These are phyloP conservation scores for Drosophila nr. medialis DNA, from an alignment of 2,888 invertebrate species.

Conservation along the genomic window DNA sequence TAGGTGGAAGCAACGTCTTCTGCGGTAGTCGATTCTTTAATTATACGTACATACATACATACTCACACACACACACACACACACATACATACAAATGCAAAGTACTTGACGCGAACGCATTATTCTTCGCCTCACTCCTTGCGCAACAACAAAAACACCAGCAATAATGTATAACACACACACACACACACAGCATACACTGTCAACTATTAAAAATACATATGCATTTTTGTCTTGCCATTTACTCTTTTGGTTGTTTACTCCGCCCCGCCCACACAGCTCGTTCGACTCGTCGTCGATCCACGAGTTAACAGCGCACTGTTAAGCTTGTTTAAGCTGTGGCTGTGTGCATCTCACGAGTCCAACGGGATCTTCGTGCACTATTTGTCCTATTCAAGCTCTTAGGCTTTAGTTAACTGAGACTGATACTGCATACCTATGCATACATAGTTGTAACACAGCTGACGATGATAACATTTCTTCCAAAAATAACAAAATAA, in stretches of 20 bases:
- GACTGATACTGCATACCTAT: slow-evolving; percentile 31
- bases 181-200: slow-evolving; percentile 15
- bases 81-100: background rate
- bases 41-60: background rate
- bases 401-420: slow-evolving; percentile 34
- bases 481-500: slow-evolving; percentile 14
- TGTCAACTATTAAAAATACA: slow-evolving; percentile 13
- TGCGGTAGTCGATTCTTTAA: slow-evolving; percentile 11
- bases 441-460: slow-evolving; percentile 21
- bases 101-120: slow-evolving; percentile 2
- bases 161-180: slow-evolving; percentile 19
- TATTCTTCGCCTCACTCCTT: slow-evolving; percentile 17
- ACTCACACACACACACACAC: background rate
- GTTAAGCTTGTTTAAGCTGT: background rate
- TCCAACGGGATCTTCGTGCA: background rate
- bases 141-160: slow-evolving; percentile 5
- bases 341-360: background rate
- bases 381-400: background rate
- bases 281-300: background rate
- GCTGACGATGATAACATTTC: slow-evolving; percentile 10
- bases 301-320: slow-evolving; percentile 14
- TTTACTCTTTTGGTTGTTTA: slow-evolving; percentile 44
- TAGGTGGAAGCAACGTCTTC: slow-evolving; percentile 5
- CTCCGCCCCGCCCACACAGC: slow-evolving; percentile 5
- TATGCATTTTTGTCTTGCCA: slow-evolving; percentile 33